Evolutionary conservation across 2,888 invertebrate genomes (phyloP).

Genomic region (Strigamia transsilvanica): DNA sequence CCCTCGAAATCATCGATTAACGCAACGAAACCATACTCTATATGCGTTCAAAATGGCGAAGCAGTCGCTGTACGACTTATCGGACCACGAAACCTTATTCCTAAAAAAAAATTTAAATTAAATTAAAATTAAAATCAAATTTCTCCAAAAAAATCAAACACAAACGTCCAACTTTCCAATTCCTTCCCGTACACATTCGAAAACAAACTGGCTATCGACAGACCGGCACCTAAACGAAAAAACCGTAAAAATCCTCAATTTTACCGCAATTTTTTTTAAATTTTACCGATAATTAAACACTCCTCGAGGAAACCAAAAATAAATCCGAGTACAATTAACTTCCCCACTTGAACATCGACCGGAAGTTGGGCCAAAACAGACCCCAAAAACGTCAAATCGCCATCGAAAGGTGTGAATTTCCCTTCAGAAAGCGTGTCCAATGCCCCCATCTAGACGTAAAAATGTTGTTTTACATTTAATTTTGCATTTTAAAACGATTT

Average conservation of each 20-base stretch:
- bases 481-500: background rate
- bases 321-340: constrained; percentile 85
- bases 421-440: constrained; percentile 72
- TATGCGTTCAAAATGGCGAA: constrained; percentile 83
- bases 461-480: constrained; percentile 52
- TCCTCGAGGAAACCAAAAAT: constrained; percentile 86
- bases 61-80: constrained; percentile 83
- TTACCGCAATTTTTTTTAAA: constrained; percentile 59
- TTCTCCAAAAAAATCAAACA: background rate
- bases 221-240: constrained; percentile 85
- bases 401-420: constrained; percentile 70
- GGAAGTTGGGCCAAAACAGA: constrained; percentile 83
- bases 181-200: constrained; percentile 73
- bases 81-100: constrained; percentile 81
- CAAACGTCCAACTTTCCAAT: background rate
- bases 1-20: background rate
- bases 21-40: constrained; percentile 67
- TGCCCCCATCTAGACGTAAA: constrained; percentile 75
- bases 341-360: constrained; percentile 80
- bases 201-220: constrained; percentile 83
- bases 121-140: background rate
- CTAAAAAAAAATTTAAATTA: constrained; percentile 74
- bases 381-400: constrained; percentile 87
- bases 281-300: constrained; percentile 81
- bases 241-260: too few relatives aligned